A percentile compares a stretch with the other conserved stretches of the same genome.
Conservation (phyloP, 2,797 vertebrate genomes). For the Tarsius wallacei region DNA sequence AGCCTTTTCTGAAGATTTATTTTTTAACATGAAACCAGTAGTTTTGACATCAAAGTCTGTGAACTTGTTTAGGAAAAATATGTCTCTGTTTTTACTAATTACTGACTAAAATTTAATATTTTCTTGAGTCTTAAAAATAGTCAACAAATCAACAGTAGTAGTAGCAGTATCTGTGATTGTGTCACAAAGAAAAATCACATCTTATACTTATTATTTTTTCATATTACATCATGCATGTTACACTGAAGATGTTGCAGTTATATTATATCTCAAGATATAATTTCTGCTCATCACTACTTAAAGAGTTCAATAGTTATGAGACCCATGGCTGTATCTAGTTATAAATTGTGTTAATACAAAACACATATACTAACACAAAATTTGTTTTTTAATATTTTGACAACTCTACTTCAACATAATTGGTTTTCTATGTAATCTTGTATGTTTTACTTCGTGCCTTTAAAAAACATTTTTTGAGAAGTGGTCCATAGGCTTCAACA, state of each 20-base stretch:
- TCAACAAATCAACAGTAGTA: background rate
- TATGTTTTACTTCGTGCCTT: background rate
- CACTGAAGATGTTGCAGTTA: background rate
- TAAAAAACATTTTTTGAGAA: constrained; percentile 52
- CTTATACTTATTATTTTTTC: background rate
- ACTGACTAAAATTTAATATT: constrained; percentile 46
- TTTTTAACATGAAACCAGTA: background rate
- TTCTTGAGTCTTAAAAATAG: constrained; percentile 47
- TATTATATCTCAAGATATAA: constrained; percentile 44
- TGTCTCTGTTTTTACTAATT: constrained; percentile 38
- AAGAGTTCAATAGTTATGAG: constrained; percentile 16
- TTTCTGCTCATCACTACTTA: background rate
- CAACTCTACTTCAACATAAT: background rate
- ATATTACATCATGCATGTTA: background rate
- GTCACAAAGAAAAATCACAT: background rate
- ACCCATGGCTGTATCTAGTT: background rate
- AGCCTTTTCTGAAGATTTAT: constrained; percentile 64
- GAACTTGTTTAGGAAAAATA: constrained; percentile 6
- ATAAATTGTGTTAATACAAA: constrained; percentile 30
- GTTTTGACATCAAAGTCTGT: background rate
- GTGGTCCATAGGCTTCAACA: background rate
- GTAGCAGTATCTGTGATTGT: constrained; percentile 6
- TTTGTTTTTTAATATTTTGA: constrained; percentile 38
- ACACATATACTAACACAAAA: background rate
- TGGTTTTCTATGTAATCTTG: background rate